Base-by-base conservation (phyloP, 2,113 vertebrate species). In the Microtus richardsoni region DNA sequence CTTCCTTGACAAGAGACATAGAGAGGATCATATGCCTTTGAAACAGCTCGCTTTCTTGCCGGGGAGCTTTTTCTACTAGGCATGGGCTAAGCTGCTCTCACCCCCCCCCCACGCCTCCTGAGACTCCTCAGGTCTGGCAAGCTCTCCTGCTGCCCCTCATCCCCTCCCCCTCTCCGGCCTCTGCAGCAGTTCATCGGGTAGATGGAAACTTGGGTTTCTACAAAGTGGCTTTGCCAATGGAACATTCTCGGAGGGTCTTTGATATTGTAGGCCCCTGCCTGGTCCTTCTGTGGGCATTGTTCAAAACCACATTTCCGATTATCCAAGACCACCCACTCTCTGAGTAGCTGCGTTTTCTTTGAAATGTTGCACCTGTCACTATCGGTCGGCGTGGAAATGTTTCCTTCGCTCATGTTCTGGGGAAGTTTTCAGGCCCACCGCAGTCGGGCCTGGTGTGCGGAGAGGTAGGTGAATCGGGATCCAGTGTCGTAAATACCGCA, bases 61-160 rank as follows among this genome's bases (percentile, higher is more conserved):
- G 12, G 17, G 7, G 14, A 6, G 11, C 30, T 0, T 64, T 64
- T 33, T 44, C 5, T 3, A 30, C 33, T 16, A 11, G 70, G 66
- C 24, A 1, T 6, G 7, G 58, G 11, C 78, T 4, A 22, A 0
- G 52, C 66, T 77, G 39, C 36, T 52, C 24, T 60, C 2, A 5
- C 0, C 7, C 44, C 0, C 7, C 44, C 70, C 13, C 41, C 8
- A 3, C 2, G 0, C 7, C 24, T n/a, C 58, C 86, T 39, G 6
- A n/a, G 41, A 6, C 13, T 2, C 7, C 30, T 92, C 5, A 13
- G n/a, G n/a, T 13, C 62, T 5, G 22, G 58, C 1, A 68, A 14
- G 30, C 83, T 70, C 30, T 49, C 83, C 83, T 68, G 26, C 28
- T 11, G 2, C 30, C 8, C 10, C 44, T 70, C 84, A 47, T 49